Conservation (phyloP, 2,888 invertebrate genomes). For the Automeris io region DNA sequence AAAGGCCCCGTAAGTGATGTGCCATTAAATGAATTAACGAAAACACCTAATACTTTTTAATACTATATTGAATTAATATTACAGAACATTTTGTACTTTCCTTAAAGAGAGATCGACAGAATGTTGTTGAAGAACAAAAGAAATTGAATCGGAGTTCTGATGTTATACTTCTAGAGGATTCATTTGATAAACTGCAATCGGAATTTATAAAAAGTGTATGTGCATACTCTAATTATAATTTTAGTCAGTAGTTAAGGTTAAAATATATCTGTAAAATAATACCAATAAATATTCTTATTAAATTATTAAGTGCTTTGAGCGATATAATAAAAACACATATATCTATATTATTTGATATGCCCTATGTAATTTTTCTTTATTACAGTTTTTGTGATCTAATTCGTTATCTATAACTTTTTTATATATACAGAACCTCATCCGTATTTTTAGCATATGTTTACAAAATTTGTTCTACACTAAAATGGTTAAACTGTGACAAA, state of each 20-base stretch:
- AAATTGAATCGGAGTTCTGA: conserved; percentile 44
- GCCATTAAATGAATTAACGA: not conserved
- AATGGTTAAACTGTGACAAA: too few species aligned
- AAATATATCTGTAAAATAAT: too few species aligned
- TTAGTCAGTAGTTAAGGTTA: too few species aligned
- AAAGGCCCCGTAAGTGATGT: conserved; percentile 41
- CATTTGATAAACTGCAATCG: conserved; percentile 47
- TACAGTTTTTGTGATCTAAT: too few species aligned
- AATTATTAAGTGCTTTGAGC: too few species aligned
- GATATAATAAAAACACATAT: conserved; percentile 6
- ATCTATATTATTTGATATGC: not conserved
- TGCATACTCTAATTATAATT: conserved; percentile 12
- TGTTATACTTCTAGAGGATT: conserved; percentile 56
- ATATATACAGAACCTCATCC: too few species aligned
- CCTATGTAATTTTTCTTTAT: not conserved
- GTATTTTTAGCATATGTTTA: too few species aligned
- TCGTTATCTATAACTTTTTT: too few species aligned
- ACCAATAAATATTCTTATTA: too few species aligned
- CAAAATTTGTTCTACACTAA: too few species aligned
- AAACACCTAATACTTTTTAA: not conserved
- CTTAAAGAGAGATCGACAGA: conserved; percentile 52
- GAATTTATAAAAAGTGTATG: conserved; percentile 46
- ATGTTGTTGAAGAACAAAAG: conserved; percentile 27
- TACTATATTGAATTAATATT: conserved; percentile 7
- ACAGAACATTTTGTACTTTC: conserved; percentile 56